Base-by-base conservation (phyloP, 2,888 invertebrate species). In the Troilus luridus region DNA sequence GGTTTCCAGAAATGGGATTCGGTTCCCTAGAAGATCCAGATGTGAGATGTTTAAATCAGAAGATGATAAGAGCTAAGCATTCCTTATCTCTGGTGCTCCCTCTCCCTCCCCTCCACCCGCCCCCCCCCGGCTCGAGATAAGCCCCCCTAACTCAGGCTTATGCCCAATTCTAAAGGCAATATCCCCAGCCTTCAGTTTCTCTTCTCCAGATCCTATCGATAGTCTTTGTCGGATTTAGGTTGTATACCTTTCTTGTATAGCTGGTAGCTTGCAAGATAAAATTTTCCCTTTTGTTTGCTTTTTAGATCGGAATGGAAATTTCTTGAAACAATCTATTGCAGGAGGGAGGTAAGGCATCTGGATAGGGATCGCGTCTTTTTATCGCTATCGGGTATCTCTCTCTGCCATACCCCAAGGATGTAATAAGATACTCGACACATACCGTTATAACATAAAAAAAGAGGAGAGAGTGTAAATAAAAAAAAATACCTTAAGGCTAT, bases 31-130 rank as follows among this genome's bases (percentile, higher is more conserved):
- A 67, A 77, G 72, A 77, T 41, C 41, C 72, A 77, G 72, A 77
- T 77, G 72, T 77, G 72, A 77, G 72, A 77, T 77, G 72, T 77
- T 77, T 77, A 77, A 77, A 77, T 77, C 72, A 77, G 72, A 77
- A 77, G 72, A 77, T 77, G 72, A 77, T 21, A 77, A 19, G 41
- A 41, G 72, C 72, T 67, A 67, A 67, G 67, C 67, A 17, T 24
- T 67, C 24, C 67, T 64, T n/a, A n/a, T 64, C 64, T n/a, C 59
- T 10, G 14, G 5, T 12, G 59, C 59, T 59, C 59, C 59, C 59
- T 14, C n/a, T n/a, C n/a, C 59, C 12, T 14, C 59, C 59, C n/a
- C n/a, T n/a, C n/a, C 54, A 24, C 64, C 88, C 60, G 0, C 41
- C 54, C 21, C n/a, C 77, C 41, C 77, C 41, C 41, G 14, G 21